Base-by-base conservation (phyloP, 2,113 vertebrate genomes). In the Siniperca knerii region DNA sequence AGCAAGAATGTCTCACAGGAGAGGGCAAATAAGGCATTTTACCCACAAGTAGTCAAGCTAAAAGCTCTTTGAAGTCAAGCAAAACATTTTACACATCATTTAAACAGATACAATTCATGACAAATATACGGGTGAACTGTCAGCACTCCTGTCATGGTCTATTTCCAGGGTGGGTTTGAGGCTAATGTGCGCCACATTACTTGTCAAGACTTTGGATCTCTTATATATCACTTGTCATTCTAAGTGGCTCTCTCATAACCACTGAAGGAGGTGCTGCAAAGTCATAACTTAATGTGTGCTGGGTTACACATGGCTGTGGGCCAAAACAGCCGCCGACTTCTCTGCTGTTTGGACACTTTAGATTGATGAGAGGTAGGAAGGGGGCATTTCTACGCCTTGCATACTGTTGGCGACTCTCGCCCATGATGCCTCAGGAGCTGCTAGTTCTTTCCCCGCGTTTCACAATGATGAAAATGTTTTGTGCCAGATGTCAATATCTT, bases 401-500 rank as follows among this genome's bases (percentile, higher is more conserved):
- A 69, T 33, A 18, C 50, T 66, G 23, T 52, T 77, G 77, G 52
- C 57, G 82, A 68, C 29, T 71, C 33, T 37, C 33, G 2, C 29
- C 44, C 66, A 21, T 52, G 71, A 69, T 44, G 64, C 75, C 62
- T 55, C 61, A 46, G 52, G 55, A 77, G 50, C 78, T 37, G n/a
- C 44, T 64, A 12, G 52, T 33, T 78, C 57, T 67, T 44, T 75
- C 21, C 80, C 62, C n/a, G 4, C 57, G 54, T 76, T 80, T 87
- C 60, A 68, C 46, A 75, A 50, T 79, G 69, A 91, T 84, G 58
- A 70, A 82, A 76, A 62, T 74, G 48, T 42, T 73, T 69, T 18
- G 61, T 79, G 83, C 79, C 92, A 92, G 83, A 92, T 86, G 91
- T 87, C 89, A 84, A 90, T 87, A 67, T 79, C 9, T 92, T 86